Conservation (phyloP, 2,113 vertebrate genomes). For the Stegastes partitus region DNA sequence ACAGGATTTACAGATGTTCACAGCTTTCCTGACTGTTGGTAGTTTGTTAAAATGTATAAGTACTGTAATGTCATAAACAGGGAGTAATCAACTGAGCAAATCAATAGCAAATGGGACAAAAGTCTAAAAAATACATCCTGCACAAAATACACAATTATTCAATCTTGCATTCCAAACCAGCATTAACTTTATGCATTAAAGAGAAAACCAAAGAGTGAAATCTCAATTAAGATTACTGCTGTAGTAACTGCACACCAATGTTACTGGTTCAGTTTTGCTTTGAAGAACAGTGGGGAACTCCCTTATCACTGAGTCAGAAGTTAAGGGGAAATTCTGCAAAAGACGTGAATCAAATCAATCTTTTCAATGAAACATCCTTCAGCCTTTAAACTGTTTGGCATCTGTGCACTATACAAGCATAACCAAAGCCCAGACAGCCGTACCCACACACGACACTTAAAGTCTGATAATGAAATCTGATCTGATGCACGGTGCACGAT, state of each 20-base stretch:
- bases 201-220: not conserved
- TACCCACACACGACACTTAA: not conserved
- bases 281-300: not conserved
- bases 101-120: no score
- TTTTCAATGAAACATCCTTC: not conserved
- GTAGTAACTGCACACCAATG: not conserved
- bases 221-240: not conserved
- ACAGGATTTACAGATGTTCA: no score
- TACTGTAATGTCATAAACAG: no score
- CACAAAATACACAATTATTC: no score
- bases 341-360: not conserved
- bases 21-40: no score
- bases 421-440: not conserved
- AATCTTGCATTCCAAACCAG: no score
- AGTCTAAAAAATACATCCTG: no score
- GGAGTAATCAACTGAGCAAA: no score
- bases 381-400: not conserved
- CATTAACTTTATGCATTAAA: not conserved
- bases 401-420: not conserved
- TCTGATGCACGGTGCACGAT: not conserved
- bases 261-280: slow-evolving; percentile 5
- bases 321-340: not conserved
- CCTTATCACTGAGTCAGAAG: not conserved
- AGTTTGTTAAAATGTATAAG: no score
- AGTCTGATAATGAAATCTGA: not conserved